Evolutionary conservation across 2,888 invertebrate species (phyloP).

Genomic region (Pyrocoelia pectoralis): DNA sequence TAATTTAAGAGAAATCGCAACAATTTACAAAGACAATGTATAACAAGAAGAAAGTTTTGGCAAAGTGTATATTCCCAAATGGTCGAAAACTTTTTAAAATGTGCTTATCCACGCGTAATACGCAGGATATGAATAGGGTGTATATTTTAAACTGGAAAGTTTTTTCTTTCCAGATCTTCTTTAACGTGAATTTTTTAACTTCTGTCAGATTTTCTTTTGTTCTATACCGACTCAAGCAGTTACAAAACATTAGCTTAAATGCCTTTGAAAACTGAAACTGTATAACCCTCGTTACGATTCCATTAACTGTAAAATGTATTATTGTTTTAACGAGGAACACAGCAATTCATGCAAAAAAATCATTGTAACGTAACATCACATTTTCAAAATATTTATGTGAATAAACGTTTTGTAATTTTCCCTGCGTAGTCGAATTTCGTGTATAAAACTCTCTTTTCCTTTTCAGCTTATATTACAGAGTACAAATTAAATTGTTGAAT

Average conservation of each 20-base stretch:
- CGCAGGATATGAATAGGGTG: constrained; percentile 27
- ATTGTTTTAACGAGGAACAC: constrained; percentile 16
- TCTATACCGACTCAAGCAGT: constrained; percentile 23
- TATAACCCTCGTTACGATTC: constrained; percentile 25
- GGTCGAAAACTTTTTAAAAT: constrained; percentile 27
- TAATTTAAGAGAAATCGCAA: not conserved
- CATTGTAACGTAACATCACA: not conserved
- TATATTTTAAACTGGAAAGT: constrained; percentile 24
- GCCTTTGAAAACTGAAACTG: constrained; percentile 21
- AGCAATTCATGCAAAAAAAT: constrained; percentile 13
- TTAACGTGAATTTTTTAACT: constrained; percentile 29
- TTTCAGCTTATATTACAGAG: not conserved
- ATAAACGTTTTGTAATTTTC: not conserved
- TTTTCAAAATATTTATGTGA: not conserved
- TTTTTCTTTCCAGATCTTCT: constrained; percentile 24
- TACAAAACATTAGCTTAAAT: constrained; percentile 31
- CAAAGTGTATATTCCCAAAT: constrained; percentile 21
- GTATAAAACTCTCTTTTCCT: not conserved
- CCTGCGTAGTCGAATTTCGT: not conserved
- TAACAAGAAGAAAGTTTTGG: not conserved
- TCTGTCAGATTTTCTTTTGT: constrained; percentile 29
- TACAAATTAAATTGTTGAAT: not conserved
- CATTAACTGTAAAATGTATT: constrained; percentile 28
- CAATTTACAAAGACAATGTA: not conserved
- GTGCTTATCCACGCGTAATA: constrained; percentile 21